Conservation (phyloP, 1,140 invertebrate genomes). For the Sycophila sp. region DNA sequence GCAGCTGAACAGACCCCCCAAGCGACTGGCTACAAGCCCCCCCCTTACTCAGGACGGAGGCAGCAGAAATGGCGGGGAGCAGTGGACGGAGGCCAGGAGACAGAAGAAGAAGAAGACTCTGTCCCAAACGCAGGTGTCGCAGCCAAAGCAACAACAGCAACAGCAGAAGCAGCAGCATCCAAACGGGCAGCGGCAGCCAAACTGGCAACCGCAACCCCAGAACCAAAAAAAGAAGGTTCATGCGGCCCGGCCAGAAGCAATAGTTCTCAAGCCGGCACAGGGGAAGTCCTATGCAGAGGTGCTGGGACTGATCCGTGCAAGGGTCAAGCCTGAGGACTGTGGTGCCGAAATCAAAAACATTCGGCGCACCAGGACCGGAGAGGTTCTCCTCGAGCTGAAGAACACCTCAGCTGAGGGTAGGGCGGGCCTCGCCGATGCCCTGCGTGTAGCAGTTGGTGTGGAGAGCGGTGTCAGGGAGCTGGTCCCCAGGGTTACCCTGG, state of each 20-base stretch:
- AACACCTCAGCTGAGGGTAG: not conserved
- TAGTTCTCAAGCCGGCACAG: not conserved
- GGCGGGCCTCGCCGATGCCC: not conserved
- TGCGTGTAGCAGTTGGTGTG: not conserved
- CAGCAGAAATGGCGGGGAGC: too few species aligned
- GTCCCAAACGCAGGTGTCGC: too few species aligned
- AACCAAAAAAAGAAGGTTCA: not conserved
- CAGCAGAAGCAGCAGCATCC: too few species aligned
- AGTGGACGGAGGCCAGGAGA: too few species aligned
- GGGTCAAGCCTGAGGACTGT: constrained; percentile 14
- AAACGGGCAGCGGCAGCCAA: too few species aligned
- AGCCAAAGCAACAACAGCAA: too few species aligned
- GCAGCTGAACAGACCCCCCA: too few species aligned
- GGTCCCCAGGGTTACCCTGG: constrained; percentile 6
- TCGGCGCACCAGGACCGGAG: not conserved
- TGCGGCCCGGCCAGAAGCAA: not conserved
- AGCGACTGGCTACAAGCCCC: too few species aligned
- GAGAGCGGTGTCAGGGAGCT: not conserved
- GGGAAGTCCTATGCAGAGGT: constrained; percentile 22
- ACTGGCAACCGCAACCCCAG: too few species aligned
- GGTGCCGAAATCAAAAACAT: constrained; percentile 2
- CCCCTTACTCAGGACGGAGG: too few species aligned
- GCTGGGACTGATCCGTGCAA: not conserved
- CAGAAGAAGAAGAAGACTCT: too few species aligned
- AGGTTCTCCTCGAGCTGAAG: constrained; percentile 22